Percentiles rank a stretch among this genome's conserved stretches.
phyloP scores from a whole-genome alignment of 2,888 invertebrate species.

The Ormia ochracea region DNA sequence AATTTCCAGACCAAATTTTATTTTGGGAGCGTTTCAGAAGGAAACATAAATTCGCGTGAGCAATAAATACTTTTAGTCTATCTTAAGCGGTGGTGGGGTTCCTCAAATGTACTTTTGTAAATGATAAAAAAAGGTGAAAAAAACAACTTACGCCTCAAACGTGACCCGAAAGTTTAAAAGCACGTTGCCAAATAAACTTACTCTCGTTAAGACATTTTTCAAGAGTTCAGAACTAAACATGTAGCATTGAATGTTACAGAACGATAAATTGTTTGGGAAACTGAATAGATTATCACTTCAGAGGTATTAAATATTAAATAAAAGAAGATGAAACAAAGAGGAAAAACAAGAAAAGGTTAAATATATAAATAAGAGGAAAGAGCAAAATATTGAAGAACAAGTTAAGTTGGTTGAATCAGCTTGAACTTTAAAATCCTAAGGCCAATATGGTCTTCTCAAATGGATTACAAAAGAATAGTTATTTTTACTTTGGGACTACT shows the following conservation, averaged over 20 bases:
- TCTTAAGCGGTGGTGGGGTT: conserved; percentile 19
- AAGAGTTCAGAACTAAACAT: background rate
- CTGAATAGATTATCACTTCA: conserved; percentile 59
- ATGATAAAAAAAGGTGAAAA: background rate
- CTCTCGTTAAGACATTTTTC: background rate
- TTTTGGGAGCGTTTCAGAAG: too few species aligned
- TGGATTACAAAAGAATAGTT: too few species aligned
- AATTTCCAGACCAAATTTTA: too few species aligned
- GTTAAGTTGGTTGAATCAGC: background rate
- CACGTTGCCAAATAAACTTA: conserved; percentile 9
- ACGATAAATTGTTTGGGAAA: conserved; percentile 55
- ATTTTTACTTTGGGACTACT: too few species aligned
- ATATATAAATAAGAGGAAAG: background rate
- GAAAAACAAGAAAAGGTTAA: background rate
- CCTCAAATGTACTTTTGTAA: conserved; percentile 10
- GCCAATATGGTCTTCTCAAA: too few species aligned
- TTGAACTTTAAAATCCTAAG: background rate
- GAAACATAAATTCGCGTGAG: background rate
- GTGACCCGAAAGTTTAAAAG: conserved; percentile 50
- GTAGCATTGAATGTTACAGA: conserved; percentile 33
- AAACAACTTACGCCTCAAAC: conserved; percentile 25
- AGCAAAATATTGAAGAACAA: background rate
- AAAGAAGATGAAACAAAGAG: background rate
- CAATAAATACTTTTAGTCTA: background rate
- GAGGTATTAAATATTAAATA: conserved; percentile 46